A percentile compares a stretch with the other conserved stretches of the same genome.
Conservation (phyloP, 2,113 vertebrate genomes). For the Opisthocomus hoazin region DNA sequence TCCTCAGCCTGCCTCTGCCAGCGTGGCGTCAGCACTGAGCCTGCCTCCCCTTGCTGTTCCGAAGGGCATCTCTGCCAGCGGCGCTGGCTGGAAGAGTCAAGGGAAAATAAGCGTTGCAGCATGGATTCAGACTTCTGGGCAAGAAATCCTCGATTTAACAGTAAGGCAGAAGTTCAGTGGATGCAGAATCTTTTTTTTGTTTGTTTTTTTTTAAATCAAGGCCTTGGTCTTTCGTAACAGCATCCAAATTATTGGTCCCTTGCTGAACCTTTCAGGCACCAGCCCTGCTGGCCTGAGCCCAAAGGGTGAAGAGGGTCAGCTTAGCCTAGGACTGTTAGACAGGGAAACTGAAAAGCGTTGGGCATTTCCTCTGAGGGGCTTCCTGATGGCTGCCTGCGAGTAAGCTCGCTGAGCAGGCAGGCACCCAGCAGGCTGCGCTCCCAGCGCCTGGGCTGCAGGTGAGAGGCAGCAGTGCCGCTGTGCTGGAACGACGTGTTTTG, state of each 20-base stretch:
- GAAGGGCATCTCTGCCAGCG: background rate
- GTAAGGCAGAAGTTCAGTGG: background rate
- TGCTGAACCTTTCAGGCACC: background rate
- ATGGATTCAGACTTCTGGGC: background rate
- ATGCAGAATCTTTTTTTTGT: background rate
- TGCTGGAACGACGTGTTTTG: background rate
- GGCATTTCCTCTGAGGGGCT: background rate
- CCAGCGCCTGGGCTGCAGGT: background rate
- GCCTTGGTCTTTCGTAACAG: background rate
- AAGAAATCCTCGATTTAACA: background rate
- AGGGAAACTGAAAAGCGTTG: background rate
- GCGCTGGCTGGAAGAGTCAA: background rate
- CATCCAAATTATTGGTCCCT: background rate
- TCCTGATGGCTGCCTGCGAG: background rate
- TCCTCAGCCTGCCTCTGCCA: background rate
- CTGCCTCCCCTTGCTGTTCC: background rate
- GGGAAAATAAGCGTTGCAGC: background rate
- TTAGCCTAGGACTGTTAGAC: background rate
- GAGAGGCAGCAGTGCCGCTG: background rate
- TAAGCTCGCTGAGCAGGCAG: background rate
- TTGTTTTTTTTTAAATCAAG: background rate
- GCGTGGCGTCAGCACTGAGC: background rate
- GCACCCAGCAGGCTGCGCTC: background rate
- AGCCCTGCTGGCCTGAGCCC: background rate
- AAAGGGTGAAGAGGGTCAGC: accelerated